A percentile compares a stretch with the other conserved stretches of the same genome.
These are phyloP conservation scores for Crocodylus rhombifer DNA, from an alignment of 2,797 vertebrate species.

Conservation along the genomic window DNA sequence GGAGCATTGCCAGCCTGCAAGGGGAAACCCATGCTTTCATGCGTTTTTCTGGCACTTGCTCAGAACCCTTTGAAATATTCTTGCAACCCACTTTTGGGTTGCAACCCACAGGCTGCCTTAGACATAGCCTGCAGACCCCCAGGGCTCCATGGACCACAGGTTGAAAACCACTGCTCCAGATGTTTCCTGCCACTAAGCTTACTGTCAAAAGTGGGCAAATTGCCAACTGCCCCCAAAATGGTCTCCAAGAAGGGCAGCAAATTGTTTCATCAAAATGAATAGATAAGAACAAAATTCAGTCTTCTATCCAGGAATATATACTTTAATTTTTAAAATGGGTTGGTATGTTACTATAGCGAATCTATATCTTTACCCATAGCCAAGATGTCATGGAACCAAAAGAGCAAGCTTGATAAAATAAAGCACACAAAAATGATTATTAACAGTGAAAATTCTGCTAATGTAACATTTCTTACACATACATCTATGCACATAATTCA, in stretches of 20 bases:
- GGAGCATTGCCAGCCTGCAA: no score
- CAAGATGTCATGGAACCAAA: slow-evolving; percentile 2
- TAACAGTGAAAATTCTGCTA: not conserved
- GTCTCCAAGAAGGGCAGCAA: not conserved
- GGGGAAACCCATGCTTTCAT: no score
- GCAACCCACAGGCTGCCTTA: no score
- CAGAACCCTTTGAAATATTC: no score
- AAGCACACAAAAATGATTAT: not conserved
- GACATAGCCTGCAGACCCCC: no score
- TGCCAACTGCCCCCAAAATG: not conserved
- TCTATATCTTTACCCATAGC: not conserved
- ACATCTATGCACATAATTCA: not conserved
- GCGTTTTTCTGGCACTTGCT: no score
- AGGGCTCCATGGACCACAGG: no score
- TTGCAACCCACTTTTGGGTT: no score
- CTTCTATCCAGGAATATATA: not conserved
- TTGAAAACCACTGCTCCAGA: no score
- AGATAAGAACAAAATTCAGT: not conserved
- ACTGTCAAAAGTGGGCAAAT: not conserved
- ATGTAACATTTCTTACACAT: not conserved
- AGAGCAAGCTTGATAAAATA: not conserved
- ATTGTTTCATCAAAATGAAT: not conserved
- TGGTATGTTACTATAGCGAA: not conserved
- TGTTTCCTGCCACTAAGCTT: not conserved
- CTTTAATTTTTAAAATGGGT: not conserved